These are phyloP conservation scores for Dryobota labecula DNA, from an alignment of 2,888 invertebrate species.

Conservation along the genomic window DNA sequence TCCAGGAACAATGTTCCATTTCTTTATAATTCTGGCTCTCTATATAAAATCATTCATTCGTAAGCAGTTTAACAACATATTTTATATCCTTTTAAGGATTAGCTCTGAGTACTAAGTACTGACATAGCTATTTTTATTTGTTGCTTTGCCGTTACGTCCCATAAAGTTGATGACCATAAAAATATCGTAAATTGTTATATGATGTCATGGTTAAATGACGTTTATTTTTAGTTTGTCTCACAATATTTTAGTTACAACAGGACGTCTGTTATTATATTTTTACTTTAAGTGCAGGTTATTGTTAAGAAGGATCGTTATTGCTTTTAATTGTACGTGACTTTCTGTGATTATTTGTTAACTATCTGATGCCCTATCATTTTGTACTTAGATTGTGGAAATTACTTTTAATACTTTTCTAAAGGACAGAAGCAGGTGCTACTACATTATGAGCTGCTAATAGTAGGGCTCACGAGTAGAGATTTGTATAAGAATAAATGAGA, in stretches of 20 bases:
- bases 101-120: slow-evolving; percentile 15
- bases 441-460: background rate
- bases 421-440: background rate
- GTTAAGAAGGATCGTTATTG: slow-evolving; percentile 11
- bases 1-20: background rate
- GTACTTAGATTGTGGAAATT: slow-evolving; percentile 3
- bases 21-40: background rate
- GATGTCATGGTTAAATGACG: slow-evolving; percentile 40
- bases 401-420: background rate
- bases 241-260: slow-evolving; percentile 30
- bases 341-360: slow-evolving; percentile 14
- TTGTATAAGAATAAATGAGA: background rate
- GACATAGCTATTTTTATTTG: slow-evolving; percentile 32
- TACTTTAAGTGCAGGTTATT: slow-evolving; percentile 19
- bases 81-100: slow-evolving; percentile 53
- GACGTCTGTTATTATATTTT: slow-evolving; percentile 28
- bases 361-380: background rate
- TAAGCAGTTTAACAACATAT: slow-evolving; percentile 27
- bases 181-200: slow-evolving; percentile 33
- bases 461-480: background rate
- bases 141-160: slow-evolving; percentile 15
- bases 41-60: slow-evolving; percentile 13
- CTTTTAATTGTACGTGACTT: slow-evolving; percentile 24
- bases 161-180: slow-evolving; percentile 48
- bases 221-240: slow-evolving; percentile 43